Base-by-base conservation (phyloP, 2,888 invertebrate species). In the Philaethria dido region DNA sequence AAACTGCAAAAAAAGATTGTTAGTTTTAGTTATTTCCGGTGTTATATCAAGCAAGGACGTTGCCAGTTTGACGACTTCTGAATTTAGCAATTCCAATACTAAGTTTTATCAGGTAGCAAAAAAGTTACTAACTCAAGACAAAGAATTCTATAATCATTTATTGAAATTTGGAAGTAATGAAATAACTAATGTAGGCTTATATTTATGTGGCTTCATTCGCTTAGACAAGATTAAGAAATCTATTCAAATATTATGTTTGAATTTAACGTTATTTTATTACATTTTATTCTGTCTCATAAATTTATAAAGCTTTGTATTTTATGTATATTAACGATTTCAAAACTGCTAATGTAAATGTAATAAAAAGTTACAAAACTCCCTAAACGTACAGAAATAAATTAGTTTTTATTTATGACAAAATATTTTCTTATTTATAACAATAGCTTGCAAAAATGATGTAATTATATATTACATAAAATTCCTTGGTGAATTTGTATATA, bases 61-160 rank as follows among this genome's bases (percentile, higher is more conserved):
- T 88, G 90, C 90, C 88, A 85, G 90, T 88, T 82, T 80, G 87
- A 88, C 86, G 87, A 88, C 90, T 90, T 88, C 89, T 86, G 90
- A 87, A 89, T 90, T 89, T 88, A 90, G 88, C 89, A 87, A 85
- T 75, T 69, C 64, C 69, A 64, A 66, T 68, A 74, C 64, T 50
- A 63, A 69, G 64, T 39, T 62, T 45, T 25, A 61, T 44, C 48
- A 62, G 22, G 62, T 48, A 68, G 54, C 48, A 66, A 67, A 64
- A 66, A 64, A 61, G 50, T 47, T 50, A 59, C 29, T 59, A 59
- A 20, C 48, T 59, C 2, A 18, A 25, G 48, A 22, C 29, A 20
- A 36, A 39, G 25, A 47, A 13, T 47, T 18, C 25, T 39, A 16
- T 57, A 33, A 29, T 54, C 54, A 61, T 6, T 57, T 11, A 42